Base-by-base conservation (phyloP, 2,113 vertebrate species). In the Cardinalis cardinalis region DNA sequence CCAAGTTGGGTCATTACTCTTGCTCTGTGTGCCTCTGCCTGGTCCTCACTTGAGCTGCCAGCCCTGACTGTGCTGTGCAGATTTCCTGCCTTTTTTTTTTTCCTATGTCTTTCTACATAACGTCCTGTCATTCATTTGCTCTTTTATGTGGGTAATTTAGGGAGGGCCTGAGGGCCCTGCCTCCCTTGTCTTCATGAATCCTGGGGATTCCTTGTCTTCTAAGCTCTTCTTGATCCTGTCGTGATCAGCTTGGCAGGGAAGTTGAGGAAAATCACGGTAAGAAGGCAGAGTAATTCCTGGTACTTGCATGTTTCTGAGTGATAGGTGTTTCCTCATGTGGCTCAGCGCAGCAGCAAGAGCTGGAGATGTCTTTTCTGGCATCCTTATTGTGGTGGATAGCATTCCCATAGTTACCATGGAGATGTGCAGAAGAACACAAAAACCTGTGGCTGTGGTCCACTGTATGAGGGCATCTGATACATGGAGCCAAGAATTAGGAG, bases 361-460 rank as follows among this genome's bases (percentile, higher is more conserved):
- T 66, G 52, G 40, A 46, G 32, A 6, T 63, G 20, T 1, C 4
- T 36, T 29, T 49, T 32, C 15, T 6, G 18, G 2, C 0, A 0
- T 59, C 44, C 59, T 78, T 17, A 21, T 19, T 64, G 16, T 83
- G 36, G 38, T 12, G 11, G 23, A 20, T 66, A 36, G 7, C 23
- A 3, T 55, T 71, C 12, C 16, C 20, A 34, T 10, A 87, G 21
- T n/a, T 70, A 16, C 18, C 7, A 4, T 1, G 4, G 34, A 63
- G 19, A 16, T 41, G 15, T 83, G 31, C 3, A 5, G 28, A 7
- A 44, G 43, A 28, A 0, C 19, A 12, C 7, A 19, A 12, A 38
- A 46, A 23, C 16, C 21, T 11, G 0, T 4, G 3, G 18, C 26
- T 72, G 28, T 79, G 5, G 10, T 60, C 14, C 8, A 3, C 1